Evolutionary conservation across 1,140 invertebrate genomes (phyloP), one percentile per base, ranked within the genome.

Genomic region (Drosophila tani): DNA sequence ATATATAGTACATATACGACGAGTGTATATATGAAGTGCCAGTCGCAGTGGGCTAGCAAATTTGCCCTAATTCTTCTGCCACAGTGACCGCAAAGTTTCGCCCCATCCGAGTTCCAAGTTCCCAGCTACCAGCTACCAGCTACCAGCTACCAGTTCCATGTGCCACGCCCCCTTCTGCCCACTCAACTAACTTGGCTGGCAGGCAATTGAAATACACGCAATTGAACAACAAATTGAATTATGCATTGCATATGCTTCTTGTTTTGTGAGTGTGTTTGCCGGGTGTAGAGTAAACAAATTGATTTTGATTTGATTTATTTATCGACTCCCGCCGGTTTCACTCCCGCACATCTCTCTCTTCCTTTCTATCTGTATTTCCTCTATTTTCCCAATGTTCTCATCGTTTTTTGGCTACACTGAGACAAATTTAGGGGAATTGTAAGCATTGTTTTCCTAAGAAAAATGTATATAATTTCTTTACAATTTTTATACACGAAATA

Each of bases 301-400:
- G 83, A 87, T 88, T 87, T 88, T 88, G 84, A 87, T 87, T 87
- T 87, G 75, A 87, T 87, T 87, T 88, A 87, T 87, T 87, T 83
- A 88, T 76, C 68, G 67, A 69, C 50, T 70, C 67, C 41, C 67
- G 67, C 45, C 65, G 27, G 38, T 66, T 51, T 53, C 21, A 11
- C 55, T 12, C 12, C 53, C 53, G 14, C 53, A 24, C 19, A 40
- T n/a, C 53, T 32, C 21, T 8, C n/a, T 19, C 43, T 15, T 17
- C 15, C 12, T 21, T 7, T 51, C 29, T 67, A 46, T 59, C 40
- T 27, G 21, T 27, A 47, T 47, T 40, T 56, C 21, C 38, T 24
- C 19, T 14, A 40, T 65, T 32, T 51, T 69, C n/a, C 5, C 49
- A n/a, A n/a, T 15, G 24, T 53, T 40, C n/a, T 21, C 47, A 17